Conservation (phyloP, 2,113 vertebrate species). For the Psettodes erumei region DNA sequence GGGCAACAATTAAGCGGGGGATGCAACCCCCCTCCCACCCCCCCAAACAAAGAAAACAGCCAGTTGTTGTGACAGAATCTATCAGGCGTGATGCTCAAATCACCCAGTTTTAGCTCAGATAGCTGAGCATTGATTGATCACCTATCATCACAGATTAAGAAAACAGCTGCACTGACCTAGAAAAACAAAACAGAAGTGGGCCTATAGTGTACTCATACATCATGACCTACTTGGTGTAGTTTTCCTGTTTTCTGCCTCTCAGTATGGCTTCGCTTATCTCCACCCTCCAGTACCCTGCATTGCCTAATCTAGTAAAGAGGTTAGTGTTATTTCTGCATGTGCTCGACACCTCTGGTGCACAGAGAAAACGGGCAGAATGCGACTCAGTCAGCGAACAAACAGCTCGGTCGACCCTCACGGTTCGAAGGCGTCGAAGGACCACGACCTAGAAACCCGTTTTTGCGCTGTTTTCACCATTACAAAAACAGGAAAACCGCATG, state of each 20-base stretch:
- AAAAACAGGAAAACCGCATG: constrained; percentile 85
- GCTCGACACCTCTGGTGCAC: constrained; percentile 72
- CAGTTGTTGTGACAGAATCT: constrained; percentile 37
- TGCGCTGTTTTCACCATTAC: constrained; percentile 64
- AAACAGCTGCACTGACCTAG: constrained; percentile 76
- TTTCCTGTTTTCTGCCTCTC: constrained; percentile 70
- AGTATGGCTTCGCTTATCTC: constrained; percentile 66
- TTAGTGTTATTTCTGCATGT: constrained; percentile 67
- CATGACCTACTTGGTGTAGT: constrained; percentile 83
- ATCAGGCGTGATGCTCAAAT: constrained; percentile 37
- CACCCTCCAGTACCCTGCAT: constrained; percentile 55
- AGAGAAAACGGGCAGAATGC: constrained; percentile 55
- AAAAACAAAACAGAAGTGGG: constrained; percentile 76
- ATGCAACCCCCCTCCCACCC: too few species aligned
- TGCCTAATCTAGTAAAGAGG: constrained; percentile 67
- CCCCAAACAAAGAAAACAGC: constrained; percentile 50
- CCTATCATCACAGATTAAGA: constrained; percentile 61
- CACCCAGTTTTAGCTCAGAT: constrained; percentile 50
- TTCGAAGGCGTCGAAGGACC: constrained; percentile 65
- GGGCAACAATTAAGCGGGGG: constrained; percentile 74
- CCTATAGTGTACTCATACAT: constrained; percentile 66
- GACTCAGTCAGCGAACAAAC: constrained; percentile 48
- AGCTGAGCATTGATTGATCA: constrained; percentile 70
- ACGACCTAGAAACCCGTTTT: constrained; percentile 86
- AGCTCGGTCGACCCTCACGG: constrained; percentile 63